phyloP scores from a whole-genome alignment of 2,888 invertebrate genomes.

The Agrypnus murinus region DNA sequence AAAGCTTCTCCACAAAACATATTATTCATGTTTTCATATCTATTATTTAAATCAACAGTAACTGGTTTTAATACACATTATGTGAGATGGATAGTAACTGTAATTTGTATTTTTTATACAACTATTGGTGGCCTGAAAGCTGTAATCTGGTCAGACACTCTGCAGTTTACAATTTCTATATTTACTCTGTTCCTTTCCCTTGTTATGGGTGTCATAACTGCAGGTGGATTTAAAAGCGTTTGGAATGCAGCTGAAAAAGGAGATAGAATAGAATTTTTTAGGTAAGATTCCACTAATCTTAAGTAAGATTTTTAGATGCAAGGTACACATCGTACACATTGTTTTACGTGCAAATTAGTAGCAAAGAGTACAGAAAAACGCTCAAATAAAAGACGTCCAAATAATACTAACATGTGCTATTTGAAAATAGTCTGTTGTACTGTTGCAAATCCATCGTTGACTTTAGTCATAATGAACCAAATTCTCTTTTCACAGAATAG shows the following conservation, averaged over 20 bases:
- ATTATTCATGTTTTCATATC: conserved; percentile 57
- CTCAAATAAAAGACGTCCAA: no score
- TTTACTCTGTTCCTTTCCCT: conserved; percentile 64
- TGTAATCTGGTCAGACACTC: conserved; percentile 68
- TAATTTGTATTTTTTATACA: conserved; percentile 82
- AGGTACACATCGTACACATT: no score
- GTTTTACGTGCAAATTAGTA: no score
- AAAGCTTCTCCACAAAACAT: conserved; percentile 51
- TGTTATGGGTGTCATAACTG: conserved; percentile 64
- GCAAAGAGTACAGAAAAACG: no score
- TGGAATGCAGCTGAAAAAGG: conserved; percentile 64
- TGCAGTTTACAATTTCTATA: conserved; percentile 68
- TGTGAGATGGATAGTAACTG: conserved; percentile 77
- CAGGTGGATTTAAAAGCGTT: conserved; percentile 65
- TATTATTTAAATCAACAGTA: conserved; percentile 69
- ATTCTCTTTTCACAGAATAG: no score
- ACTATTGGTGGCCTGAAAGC: conserved; percentile 73
- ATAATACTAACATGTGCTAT: no score
- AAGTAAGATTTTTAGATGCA: no score
- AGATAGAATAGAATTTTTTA: conserved; percentile 66
- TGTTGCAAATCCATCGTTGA: no score
- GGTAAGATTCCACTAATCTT: no score
- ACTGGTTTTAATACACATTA: conserved; percentile 78
- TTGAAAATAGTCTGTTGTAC: no score
- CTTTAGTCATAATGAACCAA: no score